Percentiles rank a stretch among this genome's conserved stretches.
phyloP scores from a whole-genome alignment of 2,888 invertebrate genomes.

The Drosophila macrothrix region DNA sequence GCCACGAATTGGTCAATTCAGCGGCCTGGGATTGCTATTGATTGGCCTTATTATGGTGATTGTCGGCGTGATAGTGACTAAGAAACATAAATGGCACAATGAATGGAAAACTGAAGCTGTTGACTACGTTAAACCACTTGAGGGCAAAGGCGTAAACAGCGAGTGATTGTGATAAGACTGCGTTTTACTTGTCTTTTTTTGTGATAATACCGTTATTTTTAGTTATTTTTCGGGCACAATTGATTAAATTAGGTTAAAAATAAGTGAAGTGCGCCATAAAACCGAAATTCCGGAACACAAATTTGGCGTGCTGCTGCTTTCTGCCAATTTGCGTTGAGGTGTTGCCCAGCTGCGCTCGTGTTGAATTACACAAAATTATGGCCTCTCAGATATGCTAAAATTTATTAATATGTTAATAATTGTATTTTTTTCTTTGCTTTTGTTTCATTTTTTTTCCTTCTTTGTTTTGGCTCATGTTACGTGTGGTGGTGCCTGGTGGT shows the following conservation, averaged over 20 bases:
- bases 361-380: conserved; percentile 79
- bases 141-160: not conserved
- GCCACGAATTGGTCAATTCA: conserved; percentile 66
- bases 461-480: conserved; percentile 17
- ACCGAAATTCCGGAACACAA: conserved; percentile 17
- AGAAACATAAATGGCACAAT: conserved; percentile 68
- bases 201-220: conserved; percentile 17
- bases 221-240: not conserved
- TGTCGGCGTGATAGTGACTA: conserved; percentile 59
- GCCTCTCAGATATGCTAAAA: conserved; percentile 79
- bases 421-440: conserved; percentile 64
- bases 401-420: conserved; percentile 84
- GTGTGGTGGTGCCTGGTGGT: conserved; percentile 45
- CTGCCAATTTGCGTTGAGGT: conserved; percentile 70
- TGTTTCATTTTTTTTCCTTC: conserved; percentile 48
- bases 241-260: conserved; percentile 15
- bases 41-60: conserved; percentile 63
- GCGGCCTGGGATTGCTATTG: conserved; percentile 65
- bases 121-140: conserved; percentile 9
- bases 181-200: not conserved
- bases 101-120: conserved; percentile 16
- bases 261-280: conserved; percentile 45
- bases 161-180: conserved; percentile 19
- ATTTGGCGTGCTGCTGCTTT: conserved; percentile 47
- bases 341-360: conserved; percentile 68